phyloP scores from a whole-genome alignment of 2,113 vertebrate genomes.

The Hipposideros armiger region DNA sequence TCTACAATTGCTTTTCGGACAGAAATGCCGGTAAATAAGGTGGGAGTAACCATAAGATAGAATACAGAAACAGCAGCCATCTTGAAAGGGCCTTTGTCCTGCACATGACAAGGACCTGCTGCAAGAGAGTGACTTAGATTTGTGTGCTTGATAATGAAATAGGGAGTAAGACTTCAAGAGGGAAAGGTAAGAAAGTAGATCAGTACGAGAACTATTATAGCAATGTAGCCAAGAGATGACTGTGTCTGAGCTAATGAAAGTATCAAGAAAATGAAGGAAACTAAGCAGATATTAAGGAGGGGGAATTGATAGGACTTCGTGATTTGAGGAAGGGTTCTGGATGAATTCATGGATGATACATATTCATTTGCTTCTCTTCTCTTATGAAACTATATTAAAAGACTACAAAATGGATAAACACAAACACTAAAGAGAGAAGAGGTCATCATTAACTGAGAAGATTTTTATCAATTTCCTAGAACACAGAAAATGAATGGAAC shows the following conservation, averaged over 20 bases:
- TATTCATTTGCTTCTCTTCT: neutral
- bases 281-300: neutral
- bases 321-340: neutral
- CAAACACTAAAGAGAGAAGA: neutral
- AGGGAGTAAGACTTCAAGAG: neutral
- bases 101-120: neutral
- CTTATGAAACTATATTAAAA: constrained; percentile 38
- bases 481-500: neutral
- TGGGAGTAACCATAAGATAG: neutral
- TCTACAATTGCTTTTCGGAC: neutral
- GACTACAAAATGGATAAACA: neutral
- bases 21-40: neutral
- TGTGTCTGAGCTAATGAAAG: neutral
- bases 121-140: neutral
- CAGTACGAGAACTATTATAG: neutral
- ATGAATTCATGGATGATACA: neutral
- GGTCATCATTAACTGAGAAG: neutral
- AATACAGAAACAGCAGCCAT: neutral
- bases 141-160: neutral
- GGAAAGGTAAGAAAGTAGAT: neutral
- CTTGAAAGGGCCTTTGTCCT: neutral
- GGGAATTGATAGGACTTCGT: neutral
- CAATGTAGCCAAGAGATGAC: neutral
- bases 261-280: neutral
- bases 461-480: neutral